phyloP scores from a whole-genome alignment of 1,140 invertebrate genomes.

The Drosophila sucinea region DNA sequence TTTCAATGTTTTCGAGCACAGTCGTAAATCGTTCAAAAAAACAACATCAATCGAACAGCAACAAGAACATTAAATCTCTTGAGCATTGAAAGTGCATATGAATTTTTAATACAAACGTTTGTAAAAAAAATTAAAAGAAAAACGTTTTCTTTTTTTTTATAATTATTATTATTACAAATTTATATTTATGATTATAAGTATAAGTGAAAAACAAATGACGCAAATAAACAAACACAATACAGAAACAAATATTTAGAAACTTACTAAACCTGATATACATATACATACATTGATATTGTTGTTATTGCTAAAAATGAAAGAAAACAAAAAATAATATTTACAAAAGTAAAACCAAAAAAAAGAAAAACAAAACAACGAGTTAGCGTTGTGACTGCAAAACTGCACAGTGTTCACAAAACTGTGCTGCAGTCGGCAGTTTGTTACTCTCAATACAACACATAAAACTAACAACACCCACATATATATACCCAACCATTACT shows the following conservation, averaged over 20 bases:
- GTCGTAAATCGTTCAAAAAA: conserved; percentile 53
- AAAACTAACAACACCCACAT: not conserved
- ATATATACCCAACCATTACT: conserved; percentile 44
- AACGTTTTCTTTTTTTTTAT: conserved; percentile 66
- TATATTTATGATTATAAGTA: conserved; percentile 78
- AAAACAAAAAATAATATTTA: conserved; percentile 20
- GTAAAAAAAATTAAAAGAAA: conserved; percentile 63
- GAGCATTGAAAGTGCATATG: conserved; percentile 54
- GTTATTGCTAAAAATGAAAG: conserved; percentile 14
- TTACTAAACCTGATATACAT: conserved; percentile 31
- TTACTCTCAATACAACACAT: conserved; percentile 17
- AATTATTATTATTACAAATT: conserved; percentile 69
- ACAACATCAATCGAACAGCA: conserved; percentile 24
- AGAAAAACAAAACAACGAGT: conserved; percentile 1
- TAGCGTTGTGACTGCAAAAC: conserved; percentile 30
- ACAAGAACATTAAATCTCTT: conserved; percentile 41
- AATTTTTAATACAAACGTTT: conserved; percentile 65
- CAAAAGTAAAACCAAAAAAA: conserved; percentile 7
- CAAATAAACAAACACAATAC: conserved; percentile 77
- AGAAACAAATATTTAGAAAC: conserved; percentile 40
- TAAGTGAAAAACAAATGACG: conserved; percentile 71
- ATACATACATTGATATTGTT: conserved; percentile 37
- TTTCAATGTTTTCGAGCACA: conserved; percentile 60
- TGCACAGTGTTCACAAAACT: conserved; percentile 32
- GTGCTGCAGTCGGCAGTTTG: conserved; percentile 40